A percentile compares a stretch with the other conserved stretches of the same genome.
These are phyloP conservation scores for Alethe diademata DNA, from an alignment of 2,113 vertebrate species.

Conservation along the genomic window DNA sequence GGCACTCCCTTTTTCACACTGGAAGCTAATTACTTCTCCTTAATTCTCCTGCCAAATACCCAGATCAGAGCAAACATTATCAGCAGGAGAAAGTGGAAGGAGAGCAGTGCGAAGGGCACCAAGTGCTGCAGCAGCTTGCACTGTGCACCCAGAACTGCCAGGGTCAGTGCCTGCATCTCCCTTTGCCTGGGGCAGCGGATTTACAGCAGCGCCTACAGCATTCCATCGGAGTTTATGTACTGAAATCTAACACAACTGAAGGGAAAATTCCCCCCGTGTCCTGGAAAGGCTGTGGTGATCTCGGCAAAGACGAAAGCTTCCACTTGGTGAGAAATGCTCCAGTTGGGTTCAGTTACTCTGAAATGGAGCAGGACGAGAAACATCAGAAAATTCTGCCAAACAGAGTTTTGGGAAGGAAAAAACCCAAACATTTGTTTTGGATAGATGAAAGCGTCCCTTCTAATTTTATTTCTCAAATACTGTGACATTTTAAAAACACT, in stretches of 20 bases:
- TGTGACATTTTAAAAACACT: not conserved
- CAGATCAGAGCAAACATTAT: conserved; percentile 23
- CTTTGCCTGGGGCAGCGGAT: not conserved
- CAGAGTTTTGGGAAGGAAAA: not conserved
- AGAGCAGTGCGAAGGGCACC: not conserved
- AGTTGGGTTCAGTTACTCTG: not conserved
- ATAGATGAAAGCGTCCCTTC: conserved; percentile 3
- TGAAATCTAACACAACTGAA: not conserved
- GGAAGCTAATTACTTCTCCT: conserved; percentile 32
- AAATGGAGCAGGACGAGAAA: not conserved
- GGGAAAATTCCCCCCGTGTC: not conserved
- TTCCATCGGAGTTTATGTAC: accelerated
- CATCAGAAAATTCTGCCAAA: not conserved
- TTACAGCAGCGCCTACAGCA: not conserved
- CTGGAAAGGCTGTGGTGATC: not conserved
- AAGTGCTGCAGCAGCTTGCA: not conserved
- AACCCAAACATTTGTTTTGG: conserved; percentile 43
- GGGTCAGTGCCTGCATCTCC: not conserved
- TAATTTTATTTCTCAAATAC: not conserved
- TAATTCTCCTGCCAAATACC: conserved; percentile 46
- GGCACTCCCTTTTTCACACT: conserved; percentile 23
- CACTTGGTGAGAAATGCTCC: not conserved
- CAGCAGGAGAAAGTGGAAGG: conserved; percentile 31
- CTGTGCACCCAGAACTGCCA: not conserved
- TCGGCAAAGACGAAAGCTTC: accelerated